These are phyloP conservation scores for Ochlodes sylvanus DNA, from an alignment of 2,888 invertebrate species.

Conservation along the genomic window DNA sequence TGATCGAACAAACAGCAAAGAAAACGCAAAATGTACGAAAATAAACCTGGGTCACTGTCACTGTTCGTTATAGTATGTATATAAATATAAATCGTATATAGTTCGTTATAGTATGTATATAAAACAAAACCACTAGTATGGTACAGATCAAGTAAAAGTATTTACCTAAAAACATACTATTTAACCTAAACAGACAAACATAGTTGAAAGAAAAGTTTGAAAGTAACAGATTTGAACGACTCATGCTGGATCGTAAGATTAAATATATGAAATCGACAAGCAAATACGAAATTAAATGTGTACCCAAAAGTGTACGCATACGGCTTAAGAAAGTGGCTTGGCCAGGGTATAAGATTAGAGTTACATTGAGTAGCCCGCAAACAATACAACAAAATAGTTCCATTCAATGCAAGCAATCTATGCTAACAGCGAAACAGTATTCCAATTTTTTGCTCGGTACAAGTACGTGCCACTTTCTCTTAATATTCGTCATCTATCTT, in stretches of 20 bases:
- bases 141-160: too few species aligned
- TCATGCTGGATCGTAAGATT: neutral
- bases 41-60: too few species aligned
- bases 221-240: neutral
- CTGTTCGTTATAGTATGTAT: too few species aligned
- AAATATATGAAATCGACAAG: neutral
- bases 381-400: neutral
- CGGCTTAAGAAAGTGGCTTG: neutral
- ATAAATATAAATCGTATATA: too few species aligned
- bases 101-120: too few species aligned
- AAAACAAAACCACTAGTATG: too few species aligned
- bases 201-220: neutral
- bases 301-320: neutral
- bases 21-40: too few species aligned
- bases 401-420: neutral
- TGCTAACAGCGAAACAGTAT: neutral
- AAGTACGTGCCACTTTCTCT: constrained; percentile 1
- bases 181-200: too few species aligned
- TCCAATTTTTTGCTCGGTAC: neutral
- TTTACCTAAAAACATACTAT: too few species aligned
- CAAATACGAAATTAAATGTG: neutral
- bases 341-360: neutral
- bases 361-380: neutral
- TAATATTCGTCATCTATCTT: neutral
- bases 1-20: too few species aligned